Evolutionary conservation across 2,888 invertebrate genomes (phyloP), one percentile per base, ranked within the genome.

Genomic region (Spodoptera littoralis): DNA sequence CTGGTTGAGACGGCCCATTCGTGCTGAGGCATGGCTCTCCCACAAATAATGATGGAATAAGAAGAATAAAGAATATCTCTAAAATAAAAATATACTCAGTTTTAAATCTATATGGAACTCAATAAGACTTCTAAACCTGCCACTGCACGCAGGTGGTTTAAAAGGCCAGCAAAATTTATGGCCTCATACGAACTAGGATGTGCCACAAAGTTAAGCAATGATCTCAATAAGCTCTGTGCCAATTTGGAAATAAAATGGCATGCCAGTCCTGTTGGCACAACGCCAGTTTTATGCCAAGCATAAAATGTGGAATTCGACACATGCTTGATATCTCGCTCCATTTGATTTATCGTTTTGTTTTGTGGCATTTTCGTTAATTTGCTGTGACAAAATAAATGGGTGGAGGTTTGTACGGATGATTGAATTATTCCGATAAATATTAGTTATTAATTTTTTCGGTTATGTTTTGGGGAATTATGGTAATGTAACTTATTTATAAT

Each of bases 181-280:
- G 60, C 74, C 71, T 77, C 73, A 73, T 73, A 75, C 70, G 47
- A 62, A 62, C 55, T 75, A 59, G 70, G 50, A 53, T 60, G 36
- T 68, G 64, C 47, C 65, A 74, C 70, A 76, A 81, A 83, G 68
- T 85, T 84, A 84, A 88, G 80, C 82, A 87, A 88, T 84, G 84
- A 79, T 84, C 81, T 81, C 86, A 88, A 89, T 88, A 89, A 86
- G 84, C 79, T 79, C 62, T 36, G 74, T 80, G 83, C 85, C 88
- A 87, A 87, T 88, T 86, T 80, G 76, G 68, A 76, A 80, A 81
- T 84, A 82, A 84, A 82, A 85, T 79, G 79, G 73, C 72, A 61
- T 74, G 66, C 68, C 68, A 66, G 62, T 63, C 66, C 13, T 59
- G 69, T 73, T 85, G 85, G 85, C 67, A 42, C 1, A 4, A 4